A percentile compares a stretch with the other conserved stretches of the same genome.
Evolutionary conservation across 2,797 vertebrate genomes (phyloP).

Genomic region (Poeciliopsis presidionis): DNA sequence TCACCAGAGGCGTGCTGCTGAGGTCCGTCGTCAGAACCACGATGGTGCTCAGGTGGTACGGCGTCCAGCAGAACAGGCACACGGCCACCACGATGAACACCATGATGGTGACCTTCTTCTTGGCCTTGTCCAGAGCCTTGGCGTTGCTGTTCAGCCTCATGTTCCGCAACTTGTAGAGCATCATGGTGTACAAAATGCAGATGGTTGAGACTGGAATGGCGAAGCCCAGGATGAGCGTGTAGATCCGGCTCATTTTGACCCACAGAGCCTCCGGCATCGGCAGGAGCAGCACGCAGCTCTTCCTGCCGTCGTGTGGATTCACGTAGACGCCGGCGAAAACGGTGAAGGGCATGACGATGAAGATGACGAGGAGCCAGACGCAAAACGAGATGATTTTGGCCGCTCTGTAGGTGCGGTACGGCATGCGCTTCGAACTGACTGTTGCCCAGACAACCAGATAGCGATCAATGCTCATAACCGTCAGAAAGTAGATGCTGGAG

Average conservation of each 20-base stretch:
- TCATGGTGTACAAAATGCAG: slow-evolving; percentile 85
- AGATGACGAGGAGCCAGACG: slow-evolving; percentile 85
- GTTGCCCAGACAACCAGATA: slow-evolving; percentile 87
- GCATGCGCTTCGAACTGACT: slow-evolving; percentile 82
- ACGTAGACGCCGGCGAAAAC: slow-evolving; percentile 83
- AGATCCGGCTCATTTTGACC: slow-evolving; percentile 88
- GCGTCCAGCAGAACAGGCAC: slow-evolving; percentile 89
- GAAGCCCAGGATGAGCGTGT: slow-evolving; percentile 86
- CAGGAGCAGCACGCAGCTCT: slow-evolving; percentile 87
- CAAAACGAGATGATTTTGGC: slow-evolving; percentile 85
- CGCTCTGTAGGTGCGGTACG: slow-evolving; percentile 82
- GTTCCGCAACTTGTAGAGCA: slow-evolving; percentile 85
- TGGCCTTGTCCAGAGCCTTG: slow-evolving; percentile 88
- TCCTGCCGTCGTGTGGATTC: slow-evolving; percentile 72
- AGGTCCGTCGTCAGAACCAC: slow-evolving; percentile 88
- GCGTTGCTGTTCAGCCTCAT: slow-evolving; percentile 86
- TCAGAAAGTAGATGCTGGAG: slow-evolving; percentile 89
- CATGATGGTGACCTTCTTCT: slow-evolving; percentile 88
- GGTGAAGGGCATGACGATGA: slow-evolving; percentile 86
- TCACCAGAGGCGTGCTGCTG: slow-evolving; percentile 83
- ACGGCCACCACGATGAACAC: slow-evolving; percentile 87
- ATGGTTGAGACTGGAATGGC: slow-evolving; percentile 87
- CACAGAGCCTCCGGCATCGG: slow-evolving; percentile 85
- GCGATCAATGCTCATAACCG: slow-evolving; percentile 87
- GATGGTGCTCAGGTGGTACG: slow-evolving; percentile 88